Evolutionary conservation across 2,888 invertebrate genomes (phyloP).

Genomic region (Drosophila peninsularis): DNA sequence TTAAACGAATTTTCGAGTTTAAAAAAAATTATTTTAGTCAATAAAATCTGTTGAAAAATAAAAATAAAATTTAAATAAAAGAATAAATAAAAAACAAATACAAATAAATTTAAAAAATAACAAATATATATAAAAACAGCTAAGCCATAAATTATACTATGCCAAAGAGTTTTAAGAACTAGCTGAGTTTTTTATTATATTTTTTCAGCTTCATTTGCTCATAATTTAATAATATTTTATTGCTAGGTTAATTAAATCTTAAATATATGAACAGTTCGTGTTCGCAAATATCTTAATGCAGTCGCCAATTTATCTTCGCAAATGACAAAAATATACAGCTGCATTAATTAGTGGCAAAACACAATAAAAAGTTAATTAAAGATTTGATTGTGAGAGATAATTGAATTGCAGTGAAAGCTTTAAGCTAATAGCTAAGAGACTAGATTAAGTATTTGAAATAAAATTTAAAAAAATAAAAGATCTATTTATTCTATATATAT

Average conservation of each 20-base stretch:
- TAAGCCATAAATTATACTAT: background rate
- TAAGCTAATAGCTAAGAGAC: background rate
- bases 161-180: background rate
- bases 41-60: background rate
- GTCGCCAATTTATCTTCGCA: background rate
- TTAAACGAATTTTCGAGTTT: background rate
- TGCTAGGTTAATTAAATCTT: constrained; percentile 20
- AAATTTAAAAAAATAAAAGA: background rate
- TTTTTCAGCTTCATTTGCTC: background rate
- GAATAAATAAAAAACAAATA: no score
- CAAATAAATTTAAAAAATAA: background rate
- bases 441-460: background rate
- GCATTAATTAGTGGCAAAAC: background rate
- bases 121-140: no score
- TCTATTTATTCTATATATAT: no score
- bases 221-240: constrained; percentile 3
- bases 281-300: constrained; percentile 3
- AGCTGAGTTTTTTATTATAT: background rate
- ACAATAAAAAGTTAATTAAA: background rate
- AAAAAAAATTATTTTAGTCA: background rate
- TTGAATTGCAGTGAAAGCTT: background rate
- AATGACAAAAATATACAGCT: background rate
- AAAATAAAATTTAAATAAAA: background rate
- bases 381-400: background rate
- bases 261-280: background rate